Evolutionary conservation across 2,113 vertebrate genomes (phyloP).

Genomic region (Catharus bicknelli): DNA sequence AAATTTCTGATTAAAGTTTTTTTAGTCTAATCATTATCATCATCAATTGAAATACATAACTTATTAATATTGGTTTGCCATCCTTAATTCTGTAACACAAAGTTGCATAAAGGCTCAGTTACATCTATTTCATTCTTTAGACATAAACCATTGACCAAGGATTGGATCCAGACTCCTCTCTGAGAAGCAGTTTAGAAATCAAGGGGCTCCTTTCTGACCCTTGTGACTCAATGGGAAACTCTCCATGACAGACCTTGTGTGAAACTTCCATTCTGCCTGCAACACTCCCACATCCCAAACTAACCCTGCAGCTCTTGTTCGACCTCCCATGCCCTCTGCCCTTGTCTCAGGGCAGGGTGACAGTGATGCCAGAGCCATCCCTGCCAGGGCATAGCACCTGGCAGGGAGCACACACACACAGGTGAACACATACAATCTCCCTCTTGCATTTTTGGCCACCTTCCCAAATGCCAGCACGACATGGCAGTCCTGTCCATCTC

Average conservation of each 20-base stretch:
- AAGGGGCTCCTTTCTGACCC: background rate
- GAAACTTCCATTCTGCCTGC: background rate
- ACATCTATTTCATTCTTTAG: background rate
- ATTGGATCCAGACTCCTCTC: background rate
- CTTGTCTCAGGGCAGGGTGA: background rate
- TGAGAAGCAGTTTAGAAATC: background rate
- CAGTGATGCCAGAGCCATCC: background rate
- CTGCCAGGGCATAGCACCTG: background rate
- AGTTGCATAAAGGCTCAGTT: background rate
- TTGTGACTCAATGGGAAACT: background rate
- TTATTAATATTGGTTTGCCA: background rate
- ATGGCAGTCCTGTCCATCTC: background rate
- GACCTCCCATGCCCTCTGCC: background rate
- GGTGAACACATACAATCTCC: background rate
- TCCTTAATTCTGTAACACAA: background rate
- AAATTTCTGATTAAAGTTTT: background rate
- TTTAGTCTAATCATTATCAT: background rate
- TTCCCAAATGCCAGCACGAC: background rate
- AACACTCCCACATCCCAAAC: background rate
- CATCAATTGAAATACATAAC: background rate
- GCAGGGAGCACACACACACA: background rate
- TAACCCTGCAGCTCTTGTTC: rapidly evolving
- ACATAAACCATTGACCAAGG: background rate
- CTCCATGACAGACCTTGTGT: background rate
- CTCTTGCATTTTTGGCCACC: background rate